Conservation (phyloP, 2,113 vertebrate species). For the Panurus biarmicus region DNA sequence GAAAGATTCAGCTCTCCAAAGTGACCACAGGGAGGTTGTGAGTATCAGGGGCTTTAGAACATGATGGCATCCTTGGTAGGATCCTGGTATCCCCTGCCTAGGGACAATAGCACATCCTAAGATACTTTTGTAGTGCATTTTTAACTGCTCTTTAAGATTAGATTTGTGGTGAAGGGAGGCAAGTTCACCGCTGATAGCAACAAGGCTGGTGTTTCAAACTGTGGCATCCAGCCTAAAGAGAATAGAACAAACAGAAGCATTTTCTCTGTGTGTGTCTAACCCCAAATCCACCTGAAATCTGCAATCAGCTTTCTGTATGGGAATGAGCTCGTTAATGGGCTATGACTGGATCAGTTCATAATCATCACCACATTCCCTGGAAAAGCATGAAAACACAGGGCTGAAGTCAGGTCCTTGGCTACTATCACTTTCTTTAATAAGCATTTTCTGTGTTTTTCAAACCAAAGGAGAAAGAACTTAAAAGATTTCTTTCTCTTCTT, state of each 20-base stretch:
- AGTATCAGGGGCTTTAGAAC: background rate
- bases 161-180: background rate
- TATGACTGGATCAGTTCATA: background rate
- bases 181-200: background rate
- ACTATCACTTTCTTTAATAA: background rate
- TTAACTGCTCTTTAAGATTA: background rate
- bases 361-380: background rate
- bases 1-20: background rate
- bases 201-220: background rate
- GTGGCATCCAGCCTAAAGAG: background rate
- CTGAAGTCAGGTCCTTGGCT: background rate
- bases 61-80: background rate
- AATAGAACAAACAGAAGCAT: background rate
- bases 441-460: background rate
- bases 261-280: background rate
- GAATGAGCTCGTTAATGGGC: background rate
- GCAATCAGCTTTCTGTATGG: background rate
- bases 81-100: background rate
- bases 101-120: rapidly evolving
- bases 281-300: background rate
- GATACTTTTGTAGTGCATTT: background rate
- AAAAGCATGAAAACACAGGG: background rate
- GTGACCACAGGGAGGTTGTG: background rate
- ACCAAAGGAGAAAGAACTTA: background rate
- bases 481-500: background rate